Conservation (phyloP, 2,888 invertebrate genomes). For the Capitulum mitella region DNA sequence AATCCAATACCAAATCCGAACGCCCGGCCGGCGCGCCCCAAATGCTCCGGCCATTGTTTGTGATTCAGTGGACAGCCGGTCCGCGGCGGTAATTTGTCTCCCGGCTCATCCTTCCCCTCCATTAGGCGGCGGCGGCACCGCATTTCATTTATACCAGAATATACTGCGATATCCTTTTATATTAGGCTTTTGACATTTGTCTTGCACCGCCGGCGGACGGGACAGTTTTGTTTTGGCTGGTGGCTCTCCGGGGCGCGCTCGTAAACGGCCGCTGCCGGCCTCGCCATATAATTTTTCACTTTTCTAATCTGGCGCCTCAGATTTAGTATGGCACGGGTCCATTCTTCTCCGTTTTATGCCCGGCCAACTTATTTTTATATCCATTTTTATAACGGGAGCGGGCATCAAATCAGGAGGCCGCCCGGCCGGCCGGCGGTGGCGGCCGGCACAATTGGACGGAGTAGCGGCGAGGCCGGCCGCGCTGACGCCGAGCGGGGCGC, state of each 20-base stretch:
- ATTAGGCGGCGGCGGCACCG: neutral
- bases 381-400: constrained; percentile 17
- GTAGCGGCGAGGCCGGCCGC: too few species aligned
- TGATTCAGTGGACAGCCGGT: neutral
- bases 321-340: constrained; percentile 11
- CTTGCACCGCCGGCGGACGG: neutral
- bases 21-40: neutral
- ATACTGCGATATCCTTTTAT: constrained; percentile 17
- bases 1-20: too few species aligned
- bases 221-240: constrained; percentile 21
- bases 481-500: too few species aligned
- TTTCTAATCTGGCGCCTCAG: constrained; percentile 21
- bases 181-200: constrained; percentile 22
- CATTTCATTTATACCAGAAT: neutral
- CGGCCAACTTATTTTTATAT: constrained; percentile 23
- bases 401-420: constrained; percentile 15
- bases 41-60: neutral
- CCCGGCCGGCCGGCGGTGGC: neutral
- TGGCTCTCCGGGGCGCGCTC: neutral
- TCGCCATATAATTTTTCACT: constrained; percentile 20
- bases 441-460: neutral
- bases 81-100: neutral
- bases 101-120: neutral
- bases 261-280: neutral
- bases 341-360: constrained; percentile 23